These are phyloP conservation scores for Scatophagus argus DNA, from an alignment of 2,113 vertebrate genomes.

Conservation along the genomic window DNA sequence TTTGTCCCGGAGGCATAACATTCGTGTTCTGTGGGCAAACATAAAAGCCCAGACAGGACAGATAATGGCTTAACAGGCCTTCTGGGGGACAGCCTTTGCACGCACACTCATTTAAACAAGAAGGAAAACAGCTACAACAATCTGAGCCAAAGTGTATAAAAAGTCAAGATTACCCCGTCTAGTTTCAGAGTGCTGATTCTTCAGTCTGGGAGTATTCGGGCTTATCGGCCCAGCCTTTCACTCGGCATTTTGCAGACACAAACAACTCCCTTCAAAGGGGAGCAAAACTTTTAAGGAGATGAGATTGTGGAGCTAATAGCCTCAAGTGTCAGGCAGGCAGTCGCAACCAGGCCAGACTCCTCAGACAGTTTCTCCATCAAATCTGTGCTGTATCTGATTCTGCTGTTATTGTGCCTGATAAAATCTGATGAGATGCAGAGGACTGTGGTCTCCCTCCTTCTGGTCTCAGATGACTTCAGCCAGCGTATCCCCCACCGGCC, in stretches of 20 bases:
- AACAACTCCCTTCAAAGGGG: conserved; percentile 41
- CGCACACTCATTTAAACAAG: conserved; percentile 34
- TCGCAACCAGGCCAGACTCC: conserved; percentile 22
- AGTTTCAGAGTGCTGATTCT: conserved; percentile 55
- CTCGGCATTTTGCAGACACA: conserved; percentile 39
- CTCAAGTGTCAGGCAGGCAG: conserved; percentile 18
- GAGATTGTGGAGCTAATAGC: conserved; percentile 32
- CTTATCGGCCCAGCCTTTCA: conserved; percentile 33
- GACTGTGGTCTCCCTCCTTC: conserved; percentile 6
- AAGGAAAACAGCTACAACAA: conserved; percentile 35
- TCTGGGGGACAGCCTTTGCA: conserved; percentile 42
- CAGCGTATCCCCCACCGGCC: conserved; percentile 21
- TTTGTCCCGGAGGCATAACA: conserved; percentile 42
- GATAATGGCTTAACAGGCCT: conserved; percentile 67
- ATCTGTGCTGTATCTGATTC: conserved; percentile 9
- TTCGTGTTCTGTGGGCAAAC: conserved; percentile 53
- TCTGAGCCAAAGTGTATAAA: conserved; percentile 45
- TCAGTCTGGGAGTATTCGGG: conserved; percentile 32
- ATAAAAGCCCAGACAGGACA: conserved; percentile 61
- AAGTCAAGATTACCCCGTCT: conserved; percentile 40
- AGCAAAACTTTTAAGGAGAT: conserved; percentile 59
- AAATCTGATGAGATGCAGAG: conserved; percentile 19
- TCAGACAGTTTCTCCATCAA: conserved; percentile 22
- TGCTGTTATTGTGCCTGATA: conserved; percentile 20
- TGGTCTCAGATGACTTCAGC: conserved; percentile 23